Percentiles rank a stretch among this genome's conserved stretches.
These are phyloP conservation scores for Butorides virescens DNA, from an alignment of 2,113 vertebrate species.

Conservation along the genomic window DNA sequence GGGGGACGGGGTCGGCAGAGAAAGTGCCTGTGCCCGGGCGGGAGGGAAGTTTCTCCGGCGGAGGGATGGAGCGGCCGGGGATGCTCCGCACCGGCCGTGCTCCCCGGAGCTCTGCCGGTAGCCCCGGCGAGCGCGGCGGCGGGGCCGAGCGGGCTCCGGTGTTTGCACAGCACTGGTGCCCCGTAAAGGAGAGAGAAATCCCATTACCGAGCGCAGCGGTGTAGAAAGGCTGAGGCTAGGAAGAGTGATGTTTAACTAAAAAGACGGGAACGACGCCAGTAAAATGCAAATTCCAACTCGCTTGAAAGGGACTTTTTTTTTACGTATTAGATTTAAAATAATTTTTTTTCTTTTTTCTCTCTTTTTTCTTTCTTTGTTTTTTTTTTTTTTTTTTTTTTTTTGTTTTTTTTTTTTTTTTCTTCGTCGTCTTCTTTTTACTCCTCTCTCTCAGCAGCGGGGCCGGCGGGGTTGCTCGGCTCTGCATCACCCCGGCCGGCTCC, in stretches of 20 bases:
- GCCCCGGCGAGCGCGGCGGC: background rate
- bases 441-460: background rate
- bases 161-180: background rate
- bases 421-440: too few relatives aligned
- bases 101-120: background rate
- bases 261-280: background rate
- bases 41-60: background rate
- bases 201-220: background rate
- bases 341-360: background rate
- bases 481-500: background rate
- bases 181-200: background rate
- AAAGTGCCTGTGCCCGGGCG: background rate
- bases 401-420: too few relatives aligned
- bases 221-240: background rate
- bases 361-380: background rate
- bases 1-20: background rate
- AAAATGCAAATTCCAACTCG: background rate
- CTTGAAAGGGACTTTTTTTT: background rate
- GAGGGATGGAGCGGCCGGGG: background rate
- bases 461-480: background rate
- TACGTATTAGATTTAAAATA: background rate
- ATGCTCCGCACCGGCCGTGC: background rate
- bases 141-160: background rate
- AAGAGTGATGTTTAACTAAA: background rate
- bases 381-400: too few relatives aligned